A percentile compares a stretch with the other conserved stretches of the same genome.
Evolutionary conservation across 2,888 invertebrate species (phyloP).

Genomic region (Orthosia cruda): DNA sequence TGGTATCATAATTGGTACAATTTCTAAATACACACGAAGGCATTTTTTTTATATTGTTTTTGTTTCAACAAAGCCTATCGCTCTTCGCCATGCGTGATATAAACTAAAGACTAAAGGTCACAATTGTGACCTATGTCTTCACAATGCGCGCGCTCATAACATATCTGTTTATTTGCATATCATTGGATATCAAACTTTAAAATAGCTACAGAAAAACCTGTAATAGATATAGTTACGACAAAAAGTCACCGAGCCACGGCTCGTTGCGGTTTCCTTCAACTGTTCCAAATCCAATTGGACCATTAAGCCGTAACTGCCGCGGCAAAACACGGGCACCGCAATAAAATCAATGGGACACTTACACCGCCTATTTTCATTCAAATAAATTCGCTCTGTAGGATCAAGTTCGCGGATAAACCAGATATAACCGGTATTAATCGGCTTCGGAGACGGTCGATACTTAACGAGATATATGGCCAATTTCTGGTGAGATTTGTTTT

Average conservation of each 20-base stretch:
- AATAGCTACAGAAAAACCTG: slow-evolving; percentile 40
- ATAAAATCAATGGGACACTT: slow-evolving; percentile 85
- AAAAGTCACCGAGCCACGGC: slow-evolving; percentile 65
- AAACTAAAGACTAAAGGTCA: too few relatives aligned
- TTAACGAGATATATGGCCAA: slow-evolving; percentile 76
- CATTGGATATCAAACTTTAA: slow-evolving; percentile 43
- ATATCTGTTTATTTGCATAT: too few relatives aligned
- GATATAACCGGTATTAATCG: slow-evolving; percentile 74
- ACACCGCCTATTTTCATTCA: slow-evolving; percentile 79
- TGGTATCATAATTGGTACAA: too few relatives aligned
- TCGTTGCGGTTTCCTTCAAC: slow-evolving; percentile 77
- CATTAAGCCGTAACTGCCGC: slow-evolving; percentile 81
- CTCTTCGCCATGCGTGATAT: too few relatives aligned
- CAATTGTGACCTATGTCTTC: too few relatives aligned
- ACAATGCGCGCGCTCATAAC: too few relatives aligned
- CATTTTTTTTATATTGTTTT: too few relatives aligned
- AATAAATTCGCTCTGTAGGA: slow-evolving; percentile 75
- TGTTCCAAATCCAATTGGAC: slow-evolving; percentile 81
- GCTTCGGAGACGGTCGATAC: slow-evolving; percentile 60
- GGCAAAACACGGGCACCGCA: slow-evolving; percentile 80
- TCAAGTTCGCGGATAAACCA: slow-evolving; percentile 74
- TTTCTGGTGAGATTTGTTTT: slow-evolving; percentile 78
- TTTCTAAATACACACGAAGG: too few relatives aligned
- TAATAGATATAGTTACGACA: slow-evolving; percentile 53
- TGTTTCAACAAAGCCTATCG: too few relatives aligned